Percentiles rank a stretch among this genome's conserved stretches.
These are phyloP conservation scores for Pygoscelis adeliae DNA, from an alignment of 2,113 vertebrate species.

Conservation along the genomic window DNA sequence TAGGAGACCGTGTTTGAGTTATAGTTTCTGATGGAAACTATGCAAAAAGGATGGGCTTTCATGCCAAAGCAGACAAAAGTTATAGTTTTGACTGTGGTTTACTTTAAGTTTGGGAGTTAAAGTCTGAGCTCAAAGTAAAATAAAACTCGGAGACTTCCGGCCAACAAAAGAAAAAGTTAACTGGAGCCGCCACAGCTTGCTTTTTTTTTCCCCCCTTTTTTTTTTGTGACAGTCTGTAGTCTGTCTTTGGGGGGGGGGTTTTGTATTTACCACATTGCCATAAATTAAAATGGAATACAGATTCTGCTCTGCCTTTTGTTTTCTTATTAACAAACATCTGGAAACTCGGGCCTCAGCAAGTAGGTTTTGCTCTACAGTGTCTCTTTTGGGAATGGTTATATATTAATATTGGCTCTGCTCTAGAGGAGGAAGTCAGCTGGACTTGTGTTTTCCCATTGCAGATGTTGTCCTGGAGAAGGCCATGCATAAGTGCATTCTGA, in stretches of 20 bases:
- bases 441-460: constrained; percentile 67
- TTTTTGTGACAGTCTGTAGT: not conserved
- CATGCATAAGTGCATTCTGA: constrained; percentile 96
- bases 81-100: not conserved
- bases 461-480: constrained; percentile 93
- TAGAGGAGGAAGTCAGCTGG: constrained; percentile 14
- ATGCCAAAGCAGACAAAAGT: not conserved
- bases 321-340: constrained; percentile 15
- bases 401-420: not conserved
- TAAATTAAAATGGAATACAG: not conserved
- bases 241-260: not conserved
- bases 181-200: not conserved
- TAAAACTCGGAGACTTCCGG: not conserved
- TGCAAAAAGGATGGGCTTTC: not conserved
- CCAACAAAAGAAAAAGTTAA: not conserved
- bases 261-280: not conserved
- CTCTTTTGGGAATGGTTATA: not conserved
- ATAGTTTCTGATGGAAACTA: constrained; percentile 3
- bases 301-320: constrained; percentile 8
- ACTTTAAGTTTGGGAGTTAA: not conserved
- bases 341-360: not conserved
- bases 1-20: not conserved
- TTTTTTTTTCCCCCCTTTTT: not conserved
- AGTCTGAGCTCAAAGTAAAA: not conserved
- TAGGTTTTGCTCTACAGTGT: not conserved